Evolutionary conservation across 2,888 invertebrate genomes (phyloP), one percentile per base, ranked within the genome.

Genomic region (Melolontha melolontha): DNA sequence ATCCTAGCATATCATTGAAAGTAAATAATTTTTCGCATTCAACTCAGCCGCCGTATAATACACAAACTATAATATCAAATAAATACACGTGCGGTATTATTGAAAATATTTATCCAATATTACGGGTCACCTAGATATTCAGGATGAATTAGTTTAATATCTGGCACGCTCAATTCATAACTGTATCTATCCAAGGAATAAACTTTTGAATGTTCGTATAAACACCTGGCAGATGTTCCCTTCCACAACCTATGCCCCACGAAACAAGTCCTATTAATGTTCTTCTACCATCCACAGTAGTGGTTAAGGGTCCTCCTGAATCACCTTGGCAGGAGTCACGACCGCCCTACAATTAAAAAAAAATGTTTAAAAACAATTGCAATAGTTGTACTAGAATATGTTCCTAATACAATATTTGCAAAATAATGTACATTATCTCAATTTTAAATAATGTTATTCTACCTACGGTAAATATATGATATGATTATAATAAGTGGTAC

Each of bases 181-280:
- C 90, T 84, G 94, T 93, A 77, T 94, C 93, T 59, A 95, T 91
- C 95, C 95, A 95, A 16, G 95, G 94, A 73, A 95, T 94, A 80
- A 95, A 96, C 81, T 93, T 93, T 80, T 95, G 95, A 79, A 96
- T 94, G 77, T 96, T 95, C 0, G 96, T 96, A 79, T 96, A 96
- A 5, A 96, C 95, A 1, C 95, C 95, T 0, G 96, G 96, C 6
- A 96, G 83, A 77, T 95, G 95, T 77, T 95, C 95, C 0, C 95
- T 86, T 0, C 95, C 96, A 77, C 96, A 96, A 66, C 95, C 95
- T 74, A 95, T 95, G 69, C 95, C 95, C 95, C 95, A 96, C 0
- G 95, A 95, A 0, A 94, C 96, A 0, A 96, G 87, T 0, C 96
- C 96, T 41, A 96, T 92, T 16, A 96, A 86, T 40, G 94, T 95